phyloP scores from a whole-genome alignment of 64 coral and sea anemone genomes.

The Montipora cactus region DNA sequence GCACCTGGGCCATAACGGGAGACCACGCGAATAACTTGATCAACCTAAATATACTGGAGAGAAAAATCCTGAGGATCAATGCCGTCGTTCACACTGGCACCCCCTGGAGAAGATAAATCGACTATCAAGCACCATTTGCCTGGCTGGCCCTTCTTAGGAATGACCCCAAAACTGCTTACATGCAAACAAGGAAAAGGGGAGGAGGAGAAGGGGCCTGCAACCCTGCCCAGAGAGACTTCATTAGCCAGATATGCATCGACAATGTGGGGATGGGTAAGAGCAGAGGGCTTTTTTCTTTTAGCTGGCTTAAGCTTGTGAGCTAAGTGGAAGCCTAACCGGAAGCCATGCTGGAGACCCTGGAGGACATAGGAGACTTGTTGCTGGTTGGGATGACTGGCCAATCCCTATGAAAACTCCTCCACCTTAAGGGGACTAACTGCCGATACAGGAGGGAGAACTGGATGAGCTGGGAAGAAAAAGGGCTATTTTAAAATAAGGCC shows the following conservation, averaged over 20 bases:
- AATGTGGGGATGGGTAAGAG: too few relatives aligned
- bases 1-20: slow-evolving; percentile 19
- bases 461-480: background rate
- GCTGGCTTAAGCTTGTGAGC: too few relatives aligned
- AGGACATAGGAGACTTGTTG: too few relatives aligned
- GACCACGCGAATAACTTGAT: background rate
- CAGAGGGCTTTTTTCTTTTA: too few relatives aligned
- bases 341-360: too few relatives aligned
- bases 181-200: background rate
- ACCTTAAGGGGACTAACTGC: background rate
- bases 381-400: background rate
- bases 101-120: slow-evolving; percentile 8
- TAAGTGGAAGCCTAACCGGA: too few relatives aligned
- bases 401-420: background rate
- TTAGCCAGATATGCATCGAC: too few relatives aligned
- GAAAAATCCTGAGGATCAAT: slow-evolving; percentile 3
- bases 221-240: too few relatives aligned
- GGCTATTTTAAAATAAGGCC: background rate
- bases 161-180: slow-evolving; percentile 9
- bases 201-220: background rate
- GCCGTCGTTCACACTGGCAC: slow-evolving; percentile 8
- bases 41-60: slow-evolving; percentile 11
- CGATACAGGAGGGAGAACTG: background rate
- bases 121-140: slow-evolving; percentile 14
- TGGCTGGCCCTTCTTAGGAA: background rate